These are phyloP conservation scores for Belgica antarctica DNA, from an alignment of 2,888 invertebrate species.

Conservation along the genomic window DNA sequence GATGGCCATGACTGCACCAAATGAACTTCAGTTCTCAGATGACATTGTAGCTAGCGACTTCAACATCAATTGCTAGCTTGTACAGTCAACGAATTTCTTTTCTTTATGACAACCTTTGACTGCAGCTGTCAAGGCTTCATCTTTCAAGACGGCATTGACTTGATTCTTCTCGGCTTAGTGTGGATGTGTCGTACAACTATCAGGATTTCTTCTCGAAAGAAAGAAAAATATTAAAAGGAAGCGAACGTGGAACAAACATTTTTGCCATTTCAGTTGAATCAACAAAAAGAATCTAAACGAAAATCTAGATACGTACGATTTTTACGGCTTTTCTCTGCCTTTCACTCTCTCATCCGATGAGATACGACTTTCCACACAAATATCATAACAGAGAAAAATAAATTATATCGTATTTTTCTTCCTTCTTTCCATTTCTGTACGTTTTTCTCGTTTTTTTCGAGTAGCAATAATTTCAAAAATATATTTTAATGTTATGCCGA, in stretches of 20 bases:
- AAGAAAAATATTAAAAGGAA: too few species aligned
- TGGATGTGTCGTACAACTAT: neutral
- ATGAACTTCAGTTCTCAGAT: too few species aligned
- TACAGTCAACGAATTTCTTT: too few species aligned
- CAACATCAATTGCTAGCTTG: too few species aligned
- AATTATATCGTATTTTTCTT: slow-evolving; percentile 27
- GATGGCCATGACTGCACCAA: too few species aligned
- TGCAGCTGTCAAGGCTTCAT: too few species aligned
- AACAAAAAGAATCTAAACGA: neutral
- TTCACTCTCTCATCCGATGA: neutral
- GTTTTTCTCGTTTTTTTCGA: neutral
- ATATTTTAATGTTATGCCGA: slow-evolving; percentile 30
- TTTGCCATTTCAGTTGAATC: slow-evolving; percentile 15
- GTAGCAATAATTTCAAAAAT: too few species aligned
- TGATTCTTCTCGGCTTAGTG: neutral
- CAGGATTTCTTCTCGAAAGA: neutral
- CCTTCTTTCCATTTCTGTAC: slow-evolving; percentile 5
- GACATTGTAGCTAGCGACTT: too few species aligned
- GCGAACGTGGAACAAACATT: slow-evolving; percentile 1
- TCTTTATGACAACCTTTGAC: too few species aligned
- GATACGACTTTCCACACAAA: slow-evolving; percentile 34
- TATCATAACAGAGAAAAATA: slow-evolving; percentile 24
- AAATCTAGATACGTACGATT: neutral
- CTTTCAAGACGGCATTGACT: too few species aligned
- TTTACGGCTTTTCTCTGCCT: neutral